Base-by-base conservation (phyloP, 1,140 invertebrate species). In the Pseudomyrmex pallidus region DNA sequence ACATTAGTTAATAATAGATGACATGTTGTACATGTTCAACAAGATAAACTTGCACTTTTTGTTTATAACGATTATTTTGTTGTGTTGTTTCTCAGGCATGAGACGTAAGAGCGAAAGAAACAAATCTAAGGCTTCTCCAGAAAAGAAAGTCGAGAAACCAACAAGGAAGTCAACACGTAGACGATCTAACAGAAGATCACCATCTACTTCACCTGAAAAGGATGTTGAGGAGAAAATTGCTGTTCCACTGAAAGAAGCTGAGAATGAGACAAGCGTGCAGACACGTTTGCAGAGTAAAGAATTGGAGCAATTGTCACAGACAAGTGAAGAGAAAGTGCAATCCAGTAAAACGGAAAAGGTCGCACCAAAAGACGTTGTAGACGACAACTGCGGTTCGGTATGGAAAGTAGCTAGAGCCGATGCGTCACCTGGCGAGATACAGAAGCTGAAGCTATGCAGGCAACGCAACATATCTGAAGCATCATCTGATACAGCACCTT, bases 361-460 rank as follows among this genome's bases (percentile, higher is more conserved):
- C n/a, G 61, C 86, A 12, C 84, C 85, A 17, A 89, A 92, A 17
- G 85, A 91, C 68, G 90, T 35, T 35, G 35, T 91, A 50, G 87
- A 89, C 56, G 89, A 91, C 17, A 84, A 72, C 12, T 70, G 56
- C 48, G 92, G 91, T 10, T 94, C 92, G 4, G 92, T 95, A 12
- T 95, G 95, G 95, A 95, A 95, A 90, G 94, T 95, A n/a, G 94
- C 95, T 63, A 92, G 94, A 87, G 93, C 94, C 0, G 94, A 95
- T 86, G 94, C 94, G 10, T 94, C 94, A 0, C 94, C 94, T 13
- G 95, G 95, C 7, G 94, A 95, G 89, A 95, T 95, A 87, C 94
- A 95, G 66, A 95, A 95, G 85, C 84, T 95, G 7, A 95, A 95
- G 85, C 89, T 95, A 48, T 95, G 94, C 80, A 91, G 94, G 78